phyloP scores from a whole-genome alignment of 2,888 invertebrate species.

The Hofmannophila pseudospretella region DNA sequence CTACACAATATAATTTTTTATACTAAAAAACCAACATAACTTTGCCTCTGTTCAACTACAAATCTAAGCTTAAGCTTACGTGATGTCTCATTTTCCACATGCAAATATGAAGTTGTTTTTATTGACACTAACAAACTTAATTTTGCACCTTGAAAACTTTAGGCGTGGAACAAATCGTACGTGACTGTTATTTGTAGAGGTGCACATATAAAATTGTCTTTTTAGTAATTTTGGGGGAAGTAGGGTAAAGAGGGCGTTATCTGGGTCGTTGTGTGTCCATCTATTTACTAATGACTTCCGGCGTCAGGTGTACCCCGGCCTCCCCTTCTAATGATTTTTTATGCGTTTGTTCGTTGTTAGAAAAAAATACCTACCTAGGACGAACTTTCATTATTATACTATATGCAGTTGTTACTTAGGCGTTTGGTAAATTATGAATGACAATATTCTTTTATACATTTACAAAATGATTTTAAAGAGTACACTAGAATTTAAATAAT shows the following conservation, averaged over 20 bases:
- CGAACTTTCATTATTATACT: no score
- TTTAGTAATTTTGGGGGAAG: constrained; percentile 57
- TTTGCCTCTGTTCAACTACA: not conserved
- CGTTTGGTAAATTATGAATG: no score
- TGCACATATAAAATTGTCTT: constrained; percentile 6
- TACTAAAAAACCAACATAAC: constrained; percentile 21
- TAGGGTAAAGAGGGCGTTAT: constrained; percentile 66
- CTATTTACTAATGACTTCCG: constrained; percentile 78
- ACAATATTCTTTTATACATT: no score
- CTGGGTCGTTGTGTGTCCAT: constrained; percentile 59
- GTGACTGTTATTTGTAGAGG: not conserved
- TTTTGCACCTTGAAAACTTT: constrained; percentile 16
- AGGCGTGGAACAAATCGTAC: constrained; percentile 1
- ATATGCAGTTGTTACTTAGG: no score
- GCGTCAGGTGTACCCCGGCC: constrained; percentile 65
- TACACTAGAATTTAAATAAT: no score
- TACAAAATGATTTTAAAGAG: no score
- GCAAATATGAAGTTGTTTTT: not conserved
- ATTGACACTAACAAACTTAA: constrained; percentile 23
- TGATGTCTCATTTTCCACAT: not conserved
- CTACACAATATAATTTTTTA: constrained; percentile 64
- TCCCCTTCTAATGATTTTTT: constrained; percentile 51
- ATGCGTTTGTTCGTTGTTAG: constrained; percentile 21
- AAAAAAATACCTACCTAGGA: constrained; percentile 8
- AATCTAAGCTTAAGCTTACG: not conserved